These are phyloP conservation scores for Tursiops truncatus DNA, from an alignment of 2,113 vertebrate species.

Conservation along the genomic window DNA sequence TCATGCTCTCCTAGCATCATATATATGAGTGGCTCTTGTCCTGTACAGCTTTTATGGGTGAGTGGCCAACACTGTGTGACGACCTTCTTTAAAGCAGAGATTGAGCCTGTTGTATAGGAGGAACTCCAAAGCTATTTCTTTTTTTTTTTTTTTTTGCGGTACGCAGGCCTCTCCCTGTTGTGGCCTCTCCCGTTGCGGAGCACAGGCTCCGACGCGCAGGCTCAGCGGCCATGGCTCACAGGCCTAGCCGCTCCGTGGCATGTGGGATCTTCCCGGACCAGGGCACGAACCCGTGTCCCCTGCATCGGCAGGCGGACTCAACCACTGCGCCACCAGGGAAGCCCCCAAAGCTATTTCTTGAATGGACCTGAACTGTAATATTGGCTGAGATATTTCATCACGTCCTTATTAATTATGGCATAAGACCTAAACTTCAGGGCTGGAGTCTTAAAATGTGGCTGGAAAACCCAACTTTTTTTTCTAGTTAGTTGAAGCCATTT, in stretches of 20 bases:
- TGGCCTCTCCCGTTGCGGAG: too few relatives aligned
- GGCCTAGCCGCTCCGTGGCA: too few relatives aligned
- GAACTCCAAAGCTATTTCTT: not conserved
- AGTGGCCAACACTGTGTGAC: not conserved
- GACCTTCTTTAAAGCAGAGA: not conserved
- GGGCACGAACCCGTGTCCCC: too few relatives aligned
- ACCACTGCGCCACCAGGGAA: too few relatives aligned
- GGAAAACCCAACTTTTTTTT: not conserved
- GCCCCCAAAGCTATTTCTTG: not conserved
- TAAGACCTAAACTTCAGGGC: not conserved
- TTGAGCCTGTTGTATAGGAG: not conserved
- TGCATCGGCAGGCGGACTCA: too few relatives aligned
- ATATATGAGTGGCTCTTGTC: fast-evolving
- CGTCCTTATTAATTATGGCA: not conserved
- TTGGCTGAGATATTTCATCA: not conserved
- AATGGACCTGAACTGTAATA: not conserved
- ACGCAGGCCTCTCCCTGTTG: too few relatives aligned
- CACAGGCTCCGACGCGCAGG: too few relatives aligned
- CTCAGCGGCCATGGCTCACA: too few relatives aligned
- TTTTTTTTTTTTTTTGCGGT: too few relatives aligned
- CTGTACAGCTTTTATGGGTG: not conserved
- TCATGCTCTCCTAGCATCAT: not conserved
- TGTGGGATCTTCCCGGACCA: too few relatives aligned
- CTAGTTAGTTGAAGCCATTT: not conserved
- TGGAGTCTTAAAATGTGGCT: not conserved